A percentile compares a stretch with the other conserved stretches of the same genome.
Conservation (phyloP, 2,797 vertebrate species). For the Lemur catta region DNA sequence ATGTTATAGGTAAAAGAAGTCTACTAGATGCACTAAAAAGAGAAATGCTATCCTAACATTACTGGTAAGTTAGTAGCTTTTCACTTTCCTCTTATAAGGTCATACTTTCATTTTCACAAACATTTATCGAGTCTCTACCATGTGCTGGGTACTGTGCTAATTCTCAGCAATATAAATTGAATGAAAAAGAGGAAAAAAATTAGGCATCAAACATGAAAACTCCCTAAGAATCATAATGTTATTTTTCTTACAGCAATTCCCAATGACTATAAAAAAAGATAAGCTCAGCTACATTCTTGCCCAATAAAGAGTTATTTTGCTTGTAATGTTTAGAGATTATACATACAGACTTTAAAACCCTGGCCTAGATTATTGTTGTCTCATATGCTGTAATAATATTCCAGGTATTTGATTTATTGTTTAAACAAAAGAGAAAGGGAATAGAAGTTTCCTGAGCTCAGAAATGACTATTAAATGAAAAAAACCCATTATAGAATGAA, state of each 20-base stretch:
- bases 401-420: neutral
- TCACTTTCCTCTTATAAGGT: neutral
- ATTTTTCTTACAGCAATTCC: conserved; percentile 8
- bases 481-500: neutral
- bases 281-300: neutral
- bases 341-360: neutral
- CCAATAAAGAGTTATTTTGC: neutral
- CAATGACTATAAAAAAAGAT: neutral
- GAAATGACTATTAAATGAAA: conserved; percentile 36
- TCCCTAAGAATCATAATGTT: neutral
- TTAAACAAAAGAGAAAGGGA: conserved; percentile 29
- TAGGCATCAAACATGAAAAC: neutral
- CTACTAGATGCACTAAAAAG: neutral
- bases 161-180: neutral
- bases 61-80: neutral
- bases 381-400: neutral
- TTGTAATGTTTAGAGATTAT: neutral
- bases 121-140: neutral
- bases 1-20: neutral
- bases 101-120: neutral
- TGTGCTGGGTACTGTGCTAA: neutral
- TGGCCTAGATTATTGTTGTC: neutral
- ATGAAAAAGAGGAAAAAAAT: neutral
- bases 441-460: neutral
- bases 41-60: neutral